Conservation (phyloP, 2,888 invertebrate species). For the Tupiocoris notatus region DNA sequence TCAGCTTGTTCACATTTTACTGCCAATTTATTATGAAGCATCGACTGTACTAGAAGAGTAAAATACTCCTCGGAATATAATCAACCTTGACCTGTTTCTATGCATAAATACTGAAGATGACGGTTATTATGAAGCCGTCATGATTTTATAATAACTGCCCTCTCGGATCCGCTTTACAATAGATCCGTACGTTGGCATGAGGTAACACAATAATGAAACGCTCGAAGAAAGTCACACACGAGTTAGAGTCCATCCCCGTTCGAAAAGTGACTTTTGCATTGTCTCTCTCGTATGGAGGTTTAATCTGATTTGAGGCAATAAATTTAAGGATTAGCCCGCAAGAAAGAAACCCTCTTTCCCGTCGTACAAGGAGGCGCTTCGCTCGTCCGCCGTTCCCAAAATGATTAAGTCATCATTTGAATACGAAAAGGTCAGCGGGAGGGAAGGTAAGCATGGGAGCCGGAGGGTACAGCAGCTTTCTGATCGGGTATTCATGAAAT, state of each 20-base stretch:
- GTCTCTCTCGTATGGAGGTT: neutral
- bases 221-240: neutral
- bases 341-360: neutral
- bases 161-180: neutral
- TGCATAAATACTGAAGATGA: no score
- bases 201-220: neutral
- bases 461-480: neutral
- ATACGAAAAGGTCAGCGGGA: slow-evolving; percentile 38
- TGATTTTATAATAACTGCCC: neutral
- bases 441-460: slow-evolving; percentile 3
- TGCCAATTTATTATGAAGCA: no score
- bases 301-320: slow-evolving; percentile 28
- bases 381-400: neutral
- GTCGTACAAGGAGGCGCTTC: neutral
- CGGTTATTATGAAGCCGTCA: slow-evolving; percentile 23
- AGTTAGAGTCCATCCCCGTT: neutral
- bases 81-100: no score
- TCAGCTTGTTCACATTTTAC: no score
- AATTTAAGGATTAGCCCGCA: slow-evolving; percentile 10
- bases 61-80: no score
- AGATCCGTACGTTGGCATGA: slow-evolving; percentile 16
- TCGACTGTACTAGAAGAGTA: no score
- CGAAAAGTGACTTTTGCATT: neutral
- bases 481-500: slow-evolving; percentile 23
- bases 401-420: slow-evolving; percentile 38